phyloP scores from a whole-genome alignment of 2,888 invertebrate species.

The Dinocampus coccinellae region DNA sequence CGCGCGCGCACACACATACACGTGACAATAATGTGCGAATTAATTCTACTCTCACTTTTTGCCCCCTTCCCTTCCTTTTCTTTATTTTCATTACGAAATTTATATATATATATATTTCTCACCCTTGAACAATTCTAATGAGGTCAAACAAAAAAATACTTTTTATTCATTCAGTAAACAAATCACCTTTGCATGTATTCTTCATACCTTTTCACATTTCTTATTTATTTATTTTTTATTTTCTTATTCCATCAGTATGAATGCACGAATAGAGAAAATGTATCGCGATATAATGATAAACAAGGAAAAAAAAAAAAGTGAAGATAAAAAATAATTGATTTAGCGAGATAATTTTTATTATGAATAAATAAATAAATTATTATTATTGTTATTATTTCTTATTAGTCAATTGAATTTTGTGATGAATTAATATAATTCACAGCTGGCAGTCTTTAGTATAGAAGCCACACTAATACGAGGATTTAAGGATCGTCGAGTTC shows the following conservation, averaged over 20 bases:
- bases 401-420: neutral
- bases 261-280: neutral
- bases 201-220: neutral
- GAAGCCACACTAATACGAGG: neutral
- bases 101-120: slow-evolving; percentile 1
- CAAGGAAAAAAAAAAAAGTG: too few species aligned
- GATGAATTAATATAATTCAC: neutral
- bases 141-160: neutral
- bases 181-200: neutral
- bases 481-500: neutral
- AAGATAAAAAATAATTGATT: too few species aligned
- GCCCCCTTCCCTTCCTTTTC: too few species aligned
- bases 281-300: neutral
- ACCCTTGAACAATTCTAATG: neutral
- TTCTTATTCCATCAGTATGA: too few species aligned
- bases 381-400: neutral
- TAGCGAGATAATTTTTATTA: neutral
- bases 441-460: neutral
- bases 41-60: slow-evolving; percentile 11
- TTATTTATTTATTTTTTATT: too few species aligned
- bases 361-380: neutral
- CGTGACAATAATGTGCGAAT: slow-evolving; percentile 26
- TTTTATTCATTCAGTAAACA: neutral
- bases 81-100: neutral
- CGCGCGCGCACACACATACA: too few species aligned